These are phyloP conservation scores for Spodoptera frugiperda DNA, from an alignment of 1,140 invertebrate genomes.

Conservation along the genomic window DNA sequence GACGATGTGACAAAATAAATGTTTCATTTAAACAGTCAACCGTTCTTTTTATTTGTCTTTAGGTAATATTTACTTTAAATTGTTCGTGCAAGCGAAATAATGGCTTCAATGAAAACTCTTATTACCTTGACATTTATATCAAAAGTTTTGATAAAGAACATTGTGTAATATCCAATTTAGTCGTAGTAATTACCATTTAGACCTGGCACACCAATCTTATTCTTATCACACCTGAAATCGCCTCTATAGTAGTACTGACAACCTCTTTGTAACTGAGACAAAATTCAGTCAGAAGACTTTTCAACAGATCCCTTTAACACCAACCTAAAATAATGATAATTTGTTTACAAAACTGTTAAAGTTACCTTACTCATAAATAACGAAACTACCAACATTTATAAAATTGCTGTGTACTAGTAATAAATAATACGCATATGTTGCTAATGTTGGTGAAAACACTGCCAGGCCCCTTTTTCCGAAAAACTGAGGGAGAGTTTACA, in stretches of 20 bases:
- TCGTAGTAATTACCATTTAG: too few species aligned
- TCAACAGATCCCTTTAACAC: neutral
- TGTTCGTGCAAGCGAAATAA: neutral
- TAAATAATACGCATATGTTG: conserved; percentile 33
- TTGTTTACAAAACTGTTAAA: conserved; percentile 2
- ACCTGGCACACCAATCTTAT: too few species aligned
- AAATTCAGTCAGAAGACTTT: neutral
- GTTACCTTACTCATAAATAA: conserved; percentile 15
- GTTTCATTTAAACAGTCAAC: conserved; percentile 8
- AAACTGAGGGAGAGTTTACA: conserved; percentile 10
- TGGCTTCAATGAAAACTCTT: neutral
- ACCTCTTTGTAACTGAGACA: too few species aligned
- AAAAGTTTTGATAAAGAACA: too few species aligned
- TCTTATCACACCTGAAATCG: too few species aligned
- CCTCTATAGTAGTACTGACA: too few species aligned
- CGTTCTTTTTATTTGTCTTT: conserved; percentile 6
- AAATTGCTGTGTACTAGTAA: conserved; percentile 22
- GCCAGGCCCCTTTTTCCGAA: neutral
- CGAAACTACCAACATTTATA: conserved; percentile 23
- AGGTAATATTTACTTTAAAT: neutral
- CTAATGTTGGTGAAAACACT: conserved; percentile 34
- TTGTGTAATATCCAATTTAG: too few species aligned
- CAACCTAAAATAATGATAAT: neutral
- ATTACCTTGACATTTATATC: too few species aligned
- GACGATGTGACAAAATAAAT: conserved; percentile 13